phyloP scores from a whole-genome alignment of 2,888 invertebrate genomes.

The Tribolium freemani region DNA sequence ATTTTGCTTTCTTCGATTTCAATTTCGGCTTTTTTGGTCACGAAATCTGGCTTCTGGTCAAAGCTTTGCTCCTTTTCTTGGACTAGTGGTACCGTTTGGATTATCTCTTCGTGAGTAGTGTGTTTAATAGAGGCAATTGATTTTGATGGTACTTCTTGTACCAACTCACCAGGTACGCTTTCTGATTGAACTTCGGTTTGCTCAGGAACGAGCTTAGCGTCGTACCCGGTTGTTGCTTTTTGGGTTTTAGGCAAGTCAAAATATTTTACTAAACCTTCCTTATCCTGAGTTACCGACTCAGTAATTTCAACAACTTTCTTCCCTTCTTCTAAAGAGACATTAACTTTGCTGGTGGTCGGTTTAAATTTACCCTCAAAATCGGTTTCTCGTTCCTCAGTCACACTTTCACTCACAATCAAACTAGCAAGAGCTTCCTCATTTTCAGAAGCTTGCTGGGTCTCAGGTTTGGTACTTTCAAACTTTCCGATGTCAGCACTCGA shows the following conservation, averaged over 20 bases:
- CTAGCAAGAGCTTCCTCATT: slow-evolving; percentile 69
- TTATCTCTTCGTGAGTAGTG: slow-evolving; percentile 59
- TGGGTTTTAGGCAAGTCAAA: slow-evolving; percentile 56
- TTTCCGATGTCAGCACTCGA: slow-evolving; percentile 57
- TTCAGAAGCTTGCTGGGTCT: slow-evolving; percentile 60
- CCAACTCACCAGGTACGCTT: slow-evolving; percentile 40
- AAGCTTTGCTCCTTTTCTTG: slow-evolving; percentile 63
- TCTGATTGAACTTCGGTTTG: slow-evolving; percentile 51
- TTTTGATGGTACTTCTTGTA: slow-evolving; percentile 36
- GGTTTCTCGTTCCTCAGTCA: slow-evolving; percentile 70
- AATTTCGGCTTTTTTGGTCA: slow-evolving; percentile 65
- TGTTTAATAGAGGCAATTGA: slow-evolving; percentile 60
- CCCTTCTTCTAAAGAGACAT: slow-evolving; percentile 69
- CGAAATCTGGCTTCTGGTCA: slow-evolving; percentile 42
- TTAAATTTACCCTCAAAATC: slow-evolving; percentile 67
- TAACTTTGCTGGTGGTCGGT: slow-evolving; percentile 69
- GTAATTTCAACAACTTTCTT: slow-evolving; percentile 67
- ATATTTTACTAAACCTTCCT: slow-evolving; percentile 60
- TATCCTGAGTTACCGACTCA: slow-evolving; percentile 61
- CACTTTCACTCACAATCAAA: slow-evolving; percentile 69
- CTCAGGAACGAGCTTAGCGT: slow-evolving; percentile 67
- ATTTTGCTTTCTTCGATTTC: slow-evolving; percentile 66
- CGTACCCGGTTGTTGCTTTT: slow-evolving; percentile 64
- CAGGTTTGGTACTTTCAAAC: slow-evolving; percentile 55
- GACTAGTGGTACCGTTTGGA: slow-evolving; percentile 60